Evolutionary conservation across 2,888 invertebrate species (phyloP).

Genomic region (Escarpia spicata): DNA sequence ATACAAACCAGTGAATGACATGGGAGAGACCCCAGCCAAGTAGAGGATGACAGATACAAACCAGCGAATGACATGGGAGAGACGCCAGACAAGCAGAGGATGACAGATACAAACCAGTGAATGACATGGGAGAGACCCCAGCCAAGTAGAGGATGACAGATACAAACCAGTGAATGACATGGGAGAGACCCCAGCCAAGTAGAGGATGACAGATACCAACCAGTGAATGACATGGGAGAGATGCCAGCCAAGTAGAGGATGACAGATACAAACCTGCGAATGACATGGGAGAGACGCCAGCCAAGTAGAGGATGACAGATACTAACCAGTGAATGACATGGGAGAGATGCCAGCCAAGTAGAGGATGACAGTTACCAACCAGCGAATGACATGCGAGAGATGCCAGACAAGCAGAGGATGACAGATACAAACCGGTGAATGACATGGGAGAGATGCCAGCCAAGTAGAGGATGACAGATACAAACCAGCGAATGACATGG

Average conservation of each 20-base stretch:
- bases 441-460: constrained; percentile 24
- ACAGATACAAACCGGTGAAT: neutral
- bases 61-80: constrained; percentile 22
- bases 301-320: neutral
- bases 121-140: constrained; percentile 24
- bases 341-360: constrained; percentile 22
- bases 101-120: neutral
- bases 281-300: constrained; percentile 24
- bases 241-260: constrained; percentile 20
- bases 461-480: neutral
- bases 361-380: neutral
- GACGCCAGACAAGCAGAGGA: constrained; percentile 22
- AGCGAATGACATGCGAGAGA: constrained; percentile 21
- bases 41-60: neutral
- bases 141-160: neutral
- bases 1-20: constrained; percentile 14
- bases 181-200: constrained; percentile 21
- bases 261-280: neutral
- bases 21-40: constrained; percentile 22
- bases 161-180: constrained; percentile 17
- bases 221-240: constrained; percentile 21
- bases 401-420: constrained; percentile 19
- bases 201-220: neutral
- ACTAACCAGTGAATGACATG: constrained; percentile 13
- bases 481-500: constrained; percentile 20